A percentile compares a stretch with the other conserved stretches of the same genome.
phyloP scores from a whole-genome alignment of 2,113 vertebrate species.

The Lucifuga dentata region DNA sequence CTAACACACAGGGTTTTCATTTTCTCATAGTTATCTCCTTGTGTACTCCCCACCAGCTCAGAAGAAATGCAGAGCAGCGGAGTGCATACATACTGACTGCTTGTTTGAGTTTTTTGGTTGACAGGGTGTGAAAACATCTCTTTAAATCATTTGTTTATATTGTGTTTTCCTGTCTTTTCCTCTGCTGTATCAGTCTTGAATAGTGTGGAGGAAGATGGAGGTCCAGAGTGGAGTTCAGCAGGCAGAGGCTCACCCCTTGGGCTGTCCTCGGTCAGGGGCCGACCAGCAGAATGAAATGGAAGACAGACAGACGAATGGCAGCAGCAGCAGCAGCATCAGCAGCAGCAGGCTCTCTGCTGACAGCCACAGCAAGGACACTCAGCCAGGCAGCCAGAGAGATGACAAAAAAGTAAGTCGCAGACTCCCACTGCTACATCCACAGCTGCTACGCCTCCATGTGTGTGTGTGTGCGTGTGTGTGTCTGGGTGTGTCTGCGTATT shows the following conservation, averaged over 20 bases:
- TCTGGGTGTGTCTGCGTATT: constrained; percentile 6
- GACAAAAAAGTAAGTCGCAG: constrained; percentile 85
- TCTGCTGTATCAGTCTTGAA: constrained; percentile 14
- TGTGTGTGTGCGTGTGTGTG: constrained; percentile 19
- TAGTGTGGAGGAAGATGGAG: constrained; percentile 89
- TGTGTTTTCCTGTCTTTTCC: too few relatives aligned
- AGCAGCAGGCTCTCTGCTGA: constrained; percentile 70
- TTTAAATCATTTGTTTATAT: too few relatives aligned
- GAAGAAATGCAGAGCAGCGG: too few relatives aligned
- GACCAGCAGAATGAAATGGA: constrained; percentile 82
- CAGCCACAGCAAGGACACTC: constrained; percentile 77
- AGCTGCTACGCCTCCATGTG: constrained; percentile 12
- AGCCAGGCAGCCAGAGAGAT: constrained; percentile 78
- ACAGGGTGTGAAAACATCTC: too few relatives aligned
- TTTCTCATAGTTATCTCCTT: too few relatives aligned
- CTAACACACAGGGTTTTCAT: too few relatives aligned
- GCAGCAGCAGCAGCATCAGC: too few relatives aligned
- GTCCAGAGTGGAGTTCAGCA: constrained; percentile 86
- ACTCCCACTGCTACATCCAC: constrained; percentile 14
- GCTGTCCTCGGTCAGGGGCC: constrained; percentile 82
- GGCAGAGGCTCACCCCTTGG: constrained; percentile 85
- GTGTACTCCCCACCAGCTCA: too few relatives aligned
- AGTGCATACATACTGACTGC: too few relatives aligned
- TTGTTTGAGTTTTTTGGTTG: too few relatives aligned
- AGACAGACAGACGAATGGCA: constrained; percentile 80